Evolutionary conservation across 2,797 vertebrate genomes (phyloP).

Genomic region (Propithecus perrieri): DNA sequence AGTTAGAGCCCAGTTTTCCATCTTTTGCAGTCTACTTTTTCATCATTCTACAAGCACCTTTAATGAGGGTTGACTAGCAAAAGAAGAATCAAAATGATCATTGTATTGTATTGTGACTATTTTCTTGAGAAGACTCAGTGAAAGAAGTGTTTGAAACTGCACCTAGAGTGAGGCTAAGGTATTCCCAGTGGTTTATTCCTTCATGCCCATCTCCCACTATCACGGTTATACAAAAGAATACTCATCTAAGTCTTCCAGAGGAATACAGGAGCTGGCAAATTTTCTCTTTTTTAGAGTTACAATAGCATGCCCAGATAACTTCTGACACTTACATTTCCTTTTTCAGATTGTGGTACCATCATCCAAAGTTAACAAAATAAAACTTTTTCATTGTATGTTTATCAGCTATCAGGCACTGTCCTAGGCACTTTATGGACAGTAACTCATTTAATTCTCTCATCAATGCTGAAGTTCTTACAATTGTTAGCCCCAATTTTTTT

Average conservation of each 20-base stretch:
- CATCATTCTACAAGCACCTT: not conserved
- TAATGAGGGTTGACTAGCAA: not conserved
- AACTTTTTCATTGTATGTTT: not conserved
- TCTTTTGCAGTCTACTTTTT: not conserved
- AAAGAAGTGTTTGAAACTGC: not conserved
- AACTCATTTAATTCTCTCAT: not conserved
- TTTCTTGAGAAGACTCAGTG: not conserved
- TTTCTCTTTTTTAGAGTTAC: not conserved
- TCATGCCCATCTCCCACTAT: not conserved
- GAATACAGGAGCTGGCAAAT: not conserved
- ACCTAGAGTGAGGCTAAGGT: too few relatives aligned
- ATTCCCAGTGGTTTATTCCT: not conserved
- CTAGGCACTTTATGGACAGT: not conserved
- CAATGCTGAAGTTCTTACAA: not conserved
- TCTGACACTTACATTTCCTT: not conserved
- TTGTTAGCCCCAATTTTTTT: not conserved
- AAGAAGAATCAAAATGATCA: not conserved
- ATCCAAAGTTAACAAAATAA: not conserved
- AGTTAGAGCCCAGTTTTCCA: not conserved
- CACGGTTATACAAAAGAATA: not conserved
- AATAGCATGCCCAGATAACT: not conserved
- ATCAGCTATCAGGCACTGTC: not conserved
- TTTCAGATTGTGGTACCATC: not conserved
- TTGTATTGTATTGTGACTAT: not conserved
- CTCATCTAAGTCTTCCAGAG: not conserved